Evolutionary conservation across 2,797 vertebrate species (phyloP).

Genomic region (Acanthopagrus latus): DNA sequence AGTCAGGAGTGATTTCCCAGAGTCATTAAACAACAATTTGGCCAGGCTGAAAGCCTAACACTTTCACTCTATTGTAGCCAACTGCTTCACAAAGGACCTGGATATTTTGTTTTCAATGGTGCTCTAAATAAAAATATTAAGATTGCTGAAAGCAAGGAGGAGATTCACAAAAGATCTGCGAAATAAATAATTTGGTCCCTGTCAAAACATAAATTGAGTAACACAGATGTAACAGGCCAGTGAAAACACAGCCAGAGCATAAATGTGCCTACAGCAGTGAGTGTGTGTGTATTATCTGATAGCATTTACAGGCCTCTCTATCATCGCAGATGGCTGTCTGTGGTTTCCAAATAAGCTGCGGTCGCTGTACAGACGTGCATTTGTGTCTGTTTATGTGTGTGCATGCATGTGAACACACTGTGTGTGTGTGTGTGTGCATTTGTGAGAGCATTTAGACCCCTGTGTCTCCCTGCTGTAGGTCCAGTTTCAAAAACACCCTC

Average conservation of each 20-base stretch:
- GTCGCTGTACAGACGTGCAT: conserved; percentile 34
- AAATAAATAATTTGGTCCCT: conserved; percentile 10
- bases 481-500: conserved; percentile 73
- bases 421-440: conserved; percentile 42
- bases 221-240: conserved; percentile 10
- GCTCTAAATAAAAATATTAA: neutral
- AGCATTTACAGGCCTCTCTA: conserved; percentile 62
- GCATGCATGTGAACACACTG: conserved; percentile 39
- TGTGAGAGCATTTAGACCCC: conserved; percentile 52
- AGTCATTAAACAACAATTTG: conserved; percentile 56
- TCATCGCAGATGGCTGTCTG: conserved; percentile 60
- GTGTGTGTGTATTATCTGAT: conserved; percentile 58
- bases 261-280: conserved; percentile 41
- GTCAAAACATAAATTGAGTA: conserved; percentile 9
- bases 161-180: neutral
- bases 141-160: conserved; percentile 10
- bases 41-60: conserved; percentile 38
- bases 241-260: conserved; percentile 39
- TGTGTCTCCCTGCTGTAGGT: conserved; percentile 66
- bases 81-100: conserved; percentile 9
- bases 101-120: conserved; percentile 16
- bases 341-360: conserved; percentile 72
- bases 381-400: conserved; percentile 40
- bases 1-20: conserved; percentile 47
- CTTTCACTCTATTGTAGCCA: conserved; percentile 14